Base-by-base conservation (phyloP, 2,113 vertebrate species). In the Cynocephalus volans region DNA sequence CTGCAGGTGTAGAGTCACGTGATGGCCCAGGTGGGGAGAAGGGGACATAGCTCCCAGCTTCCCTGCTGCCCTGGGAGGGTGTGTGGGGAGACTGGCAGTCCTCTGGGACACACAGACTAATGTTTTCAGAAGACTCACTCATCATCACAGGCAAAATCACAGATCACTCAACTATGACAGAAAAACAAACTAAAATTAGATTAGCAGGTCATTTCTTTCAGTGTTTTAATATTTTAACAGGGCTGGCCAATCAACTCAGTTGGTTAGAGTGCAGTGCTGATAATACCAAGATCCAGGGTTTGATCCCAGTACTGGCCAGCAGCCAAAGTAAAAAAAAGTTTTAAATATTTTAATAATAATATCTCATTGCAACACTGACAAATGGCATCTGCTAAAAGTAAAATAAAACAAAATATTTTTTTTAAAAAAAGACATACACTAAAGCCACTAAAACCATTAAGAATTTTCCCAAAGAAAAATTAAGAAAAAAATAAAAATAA, bases 371-470 rank as follows among this genome's bases (percentile, higher is more conserved):
- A 48, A 85, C 10, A 50, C 31, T 45, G 62, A 79, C 23, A 89
- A 86, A 81, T 64, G 21, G 23, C 65, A 92, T 65, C 5, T 26
- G 64, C 19, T 94, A 89, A 83, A 88, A 50, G n/a, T 41, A 93
- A 73, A 79, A 88, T 24, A 64, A 48, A 64, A 70, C 58, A 26
- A 45, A 86, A 54, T n/a, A 62, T 3, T 41, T 41, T 48, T 54
- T 19, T 84, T 41, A 52, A 2, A 26, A 75, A 76, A 90, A 70
- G 26, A 72, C 17, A 52, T 14, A 54, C 36, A 18, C 10, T 21
- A 81, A 86, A 80, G 36, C 18, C 65, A 50, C 21, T 73, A 73
- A 77, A 92, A 77, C 48, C 50, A 95, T 70, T 72, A 83, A 80
- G 36, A 88, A 82, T 90, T 48, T 95, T 81, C 15, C 75, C 75